Conservation (phyloP, 2,797 vertebrate species). For the Otolemur crassicaudatus region DNA sequence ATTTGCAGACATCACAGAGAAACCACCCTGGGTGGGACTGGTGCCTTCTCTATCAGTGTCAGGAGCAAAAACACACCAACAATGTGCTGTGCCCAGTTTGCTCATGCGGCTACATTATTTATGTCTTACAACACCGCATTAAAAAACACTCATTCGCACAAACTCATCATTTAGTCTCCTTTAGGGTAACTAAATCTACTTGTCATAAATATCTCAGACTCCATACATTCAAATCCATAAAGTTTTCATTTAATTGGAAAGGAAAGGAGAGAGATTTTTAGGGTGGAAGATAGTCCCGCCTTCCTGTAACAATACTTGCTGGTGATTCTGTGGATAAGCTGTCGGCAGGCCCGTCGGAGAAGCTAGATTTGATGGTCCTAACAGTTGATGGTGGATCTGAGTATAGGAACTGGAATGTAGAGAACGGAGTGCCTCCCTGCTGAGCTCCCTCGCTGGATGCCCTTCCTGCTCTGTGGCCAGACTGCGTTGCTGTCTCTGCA, state of each 20-base stretch:
- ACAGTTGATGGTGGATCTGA: background rate
- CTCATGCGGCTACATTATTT: conserved; percentile 47
- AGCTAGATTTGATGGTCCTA: too few species aligned
- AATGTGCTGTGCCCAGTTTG: background rate
- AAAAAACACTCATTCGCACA: conserved; percentile 3
- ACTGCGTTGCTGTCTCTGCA: too few species aligned
- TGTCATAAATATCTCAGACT: background rate
- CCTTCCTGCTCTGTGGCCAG: accelerated
- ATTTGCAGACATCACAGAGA: conserved; percentile 62
- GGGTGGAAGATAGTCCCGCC: background rate
- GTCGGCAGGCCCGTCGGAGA: background rate
- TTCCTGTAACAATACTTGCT: accelerated
- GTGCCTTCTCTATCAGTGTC: background rate
- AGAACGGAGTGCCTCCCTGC: background rate
- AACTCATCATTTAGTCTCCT: conserved; percentile 14
- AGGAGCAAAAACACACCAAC: background rate
- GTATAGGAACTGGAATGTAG: background rate
- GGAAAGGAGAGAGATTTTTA: background rate
- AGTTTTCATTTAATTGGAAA: background rate
- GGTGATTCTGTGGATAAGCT: background rate
- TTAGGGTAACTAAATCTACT: conserved; percentile 19
- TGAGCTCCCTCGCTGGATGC: background rate
- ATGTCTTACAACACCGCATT: background rate
- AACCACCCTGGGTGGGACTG: conserved; percentile 43
- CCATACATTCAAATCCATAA: background rate